These are phyloP conservation scores for Prunella strophiata DNA, from an alignment of 2,797 vertebrate species.

Conservation along the genomic window DNA sequence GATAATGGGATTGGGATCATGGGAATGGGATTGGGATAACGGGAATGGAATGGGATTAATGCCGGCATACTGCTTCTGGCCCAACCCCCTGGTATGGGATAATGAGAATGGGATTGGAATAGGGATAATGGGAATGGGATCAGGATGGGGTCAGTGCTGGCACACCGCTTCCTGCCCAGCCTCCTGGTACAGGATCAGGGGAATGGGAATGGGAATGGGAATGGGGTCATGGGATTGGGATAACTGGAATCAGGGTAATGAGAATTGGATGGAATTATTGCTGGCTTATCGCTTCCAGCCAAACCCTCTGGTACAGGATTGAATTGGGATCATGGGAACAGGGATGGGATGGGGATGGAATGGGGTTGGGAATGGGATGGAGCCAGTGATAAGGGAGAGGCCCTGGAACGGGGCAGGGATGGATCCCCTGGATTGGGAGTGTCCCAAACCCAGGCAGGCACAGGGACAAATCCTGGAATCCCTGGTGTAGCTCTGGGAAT, in stretches of 20 bases:
- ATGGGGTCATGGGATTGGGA: neutral
- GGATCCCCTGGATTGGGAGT: neutral
- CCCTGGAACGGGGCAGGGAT: neutral
- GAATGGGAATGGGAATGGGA: too few relatives aligned
- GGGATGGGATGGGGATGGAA: neutral
- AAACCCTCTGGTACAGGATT: rapidly evolving
- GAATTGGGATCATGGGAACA: neutral
- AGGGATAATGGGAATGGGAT: too few relatives aligned
- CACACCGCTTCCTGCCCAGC: too few relatives aligned
- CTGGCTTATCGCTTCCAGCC: rapidly evolving
- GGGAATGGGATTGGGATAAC: too few relatives aligned
- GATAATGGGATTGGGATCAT: too few relatives aligned
- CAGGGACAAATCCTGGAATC: neutral
- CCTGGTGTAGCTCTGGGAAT: neutral
- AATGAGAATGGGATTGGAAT: too few relatives aligned
- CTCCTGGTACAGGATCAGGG: too few relatives aligned
- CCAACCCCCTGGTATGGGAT: too few relatives aligned
- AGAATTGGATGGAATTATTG: neutral
- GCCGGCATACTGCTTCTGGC: too few relatives aligned
- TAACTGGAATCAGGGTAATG: neutral
- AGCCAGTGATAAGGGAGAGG: neutral
- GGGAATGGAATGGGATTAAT: too few relatives aligned
- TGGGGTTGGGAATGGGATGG: too few relatives aligned
- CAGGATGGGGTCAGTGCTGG: too few relatives aligned
- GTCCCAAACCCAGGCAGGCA: neutral